Percentiles rank a stretch among this genome's conserved stretches.
phyloP scores from a whole-genome alignment of 2,888 invertebrate genomes.

The Podotricha telesiphe region DNA sequence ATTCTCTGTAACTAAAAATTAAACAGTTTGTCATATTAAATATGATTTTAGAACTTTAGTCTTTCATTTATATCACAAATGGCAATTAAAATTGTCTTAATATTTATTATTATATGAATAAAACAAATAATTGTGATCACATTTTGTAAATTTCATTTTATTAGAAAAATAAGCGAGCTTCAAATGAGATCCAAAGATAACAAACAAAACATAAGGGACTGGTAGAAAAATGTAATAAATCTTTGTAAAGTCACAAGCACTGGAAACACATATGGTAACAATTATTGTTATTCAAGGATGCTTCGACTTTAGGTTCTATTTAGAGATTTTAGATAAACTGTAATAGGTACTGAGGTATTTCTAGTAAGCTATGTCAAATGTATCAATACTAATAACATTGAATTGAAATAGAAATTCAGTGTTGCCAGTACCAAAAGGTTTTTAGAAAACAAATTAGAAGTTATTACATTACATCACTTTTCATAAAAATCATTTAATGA shows the following conservation, averaged over 20 bases:
- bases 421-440: background rate
- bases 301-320: conserved; percentile 6
- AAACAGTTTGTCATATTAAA: conserved; percentile 1
- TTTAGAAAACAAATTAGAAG: conserved; percentile 1
- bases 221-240: conserved; percentile 32
- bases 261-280: background rate
- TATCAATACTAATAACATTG: background rate
- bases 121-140: conserved; percentile 24
- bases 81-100: background rate
- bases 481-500: conserved; percentile 7
- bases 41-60: background rate
- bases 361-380: background rate
- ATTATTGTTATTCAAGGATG: conserved; percentile 24
- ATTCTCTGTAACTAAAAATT: background rate
- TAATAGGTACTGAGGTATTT: conserved; percentile 9
- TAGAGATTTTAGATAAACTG: background rate
- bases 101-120: background rate
- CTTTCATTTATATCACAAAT: background rate
- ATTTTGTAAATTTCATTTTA: conserved; percentile 30
- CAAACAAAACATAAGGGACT: conserved; percentile 26
- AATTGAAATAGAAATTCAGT: background rate
- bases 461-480: conserved; percentile 5
- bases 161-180: conserved; percentile 39
- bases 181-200: conserved; percentile 38
- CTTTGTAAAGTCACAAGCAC: background rate